These are phyloP conservation scores for Centroberyx gerrardi DNA, from an alignment of 2,797 vertebrate genomes.

Conservation along the genomic window DNA sequence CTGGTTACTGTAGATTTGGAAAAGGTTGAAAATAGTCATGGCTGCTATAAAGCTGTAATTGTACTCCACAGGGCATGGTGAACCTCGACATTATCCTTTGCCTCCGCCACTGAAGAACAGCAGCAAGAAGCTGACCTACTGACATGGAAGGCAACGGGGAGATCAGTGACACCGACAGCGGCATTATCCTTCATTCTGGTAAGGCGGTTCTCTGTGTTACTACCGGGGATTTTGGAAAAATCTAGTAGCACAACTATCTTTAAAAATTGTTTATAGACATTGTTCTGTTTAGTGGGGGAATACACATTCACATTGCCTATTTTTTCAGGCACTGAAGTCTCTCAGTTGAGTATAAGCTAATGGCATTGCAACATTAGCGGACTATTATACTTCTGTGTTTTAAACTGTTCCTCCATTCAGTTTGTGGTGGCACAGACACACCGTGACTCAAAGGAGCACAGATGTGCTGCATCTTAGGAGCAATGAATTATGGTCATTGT, in stretches of 20 bases:
- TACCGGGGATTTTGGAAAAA: neutral
- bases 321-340: too few species aligned
- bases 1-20: neutral
- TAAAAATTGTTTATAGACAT: too few species aligned
- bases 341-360: too few species aligned
- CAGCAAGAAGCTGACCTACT: constrained; percentile 36
- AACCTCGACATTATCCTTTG: constrained; percentile 31
- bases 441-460: neutral
- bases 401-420: neutral
- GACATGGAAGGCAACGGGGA: constrained; percentile 91
- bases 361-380: too few species aligned
- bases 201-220: constrained; percentile 36
- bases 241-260: neutral
- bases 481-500: neutral
- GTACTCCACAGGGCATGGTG: constrained; percentile 75
- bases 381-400: neutral
- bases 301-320: too few species aligned
- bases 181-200: constrained; percentile 93
- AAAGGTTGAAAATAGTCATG: constrained; percentile 1
- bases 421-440: too few species aligned
- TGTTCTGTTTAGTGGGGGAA: too few species aligned
- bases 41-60: constrained; percentile 20
- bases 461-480: neutral
- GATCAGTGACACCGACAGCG: constrained; percentile 91
- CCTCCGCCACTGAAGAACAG: constrained; percentile 56